Base-by-base conservation (phyloP, 2,113 vertebrate species). In the Rattus rattus region DNA sequence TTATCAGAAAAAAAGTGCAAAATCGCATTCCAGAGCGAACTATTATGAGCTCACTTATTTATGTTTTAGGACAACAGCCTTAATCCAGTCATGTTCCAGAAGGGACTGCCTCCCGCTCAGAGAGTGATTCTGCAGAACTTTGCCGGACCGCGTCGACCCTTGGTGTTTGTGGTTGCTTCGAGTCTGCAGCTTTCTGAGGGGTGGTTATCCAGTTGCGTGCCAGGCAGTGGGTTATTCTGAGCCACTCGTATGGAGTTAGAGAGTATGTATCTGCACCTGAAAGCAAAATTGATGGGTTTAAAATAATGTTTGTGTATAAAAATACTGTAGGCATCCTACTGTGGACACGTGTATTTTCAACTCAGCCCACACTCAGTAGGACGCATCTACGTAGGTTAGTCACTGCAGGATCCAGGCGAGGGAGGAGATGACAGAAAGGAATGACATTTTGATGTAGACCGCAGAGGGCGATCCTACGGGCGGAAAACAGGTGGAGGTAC, bases 401-500 rank as follows among this genome's bases (percentile, higher is more conserved):
- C 36, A n/a, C 4, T 54, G 47, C 52, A 69, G 14, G 39, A 22
- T 76, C 49, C 36, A 47, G 39, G 75, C 49, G 49, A 43, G 49
- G 12, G 49, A 63, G 80, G 63, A 17, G 19, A 54, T 28, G 33
- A 33, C 22, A 16, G n/a, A 26, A 47, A 70, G 73, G n/a, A 72
- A 28, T n/a, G 81, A 3, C 26, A 7, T 72, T 63, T 63, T 76
- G 49, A 75, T 63, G 63, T 67, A 39, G 76, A 59, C 70, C 33
- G n/a, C 47, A 39, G 19, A 52, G 28, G 33, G 19, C 26, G 59
- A 28, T 61, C 80, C 39, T 54, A 0, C 2, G 33, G 91, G n/a
- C 22, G 19, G 7, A 43, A 80, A 52, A 11, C 65, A 22, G 54
- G 1, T 36, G 1, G 1, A 12, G 47, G 0, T 36, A 1, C 11